Base-by-base conservation (phyloP, 2,888 invertebrate species). In the Gastracanthus pulcherrimus region DNA sequence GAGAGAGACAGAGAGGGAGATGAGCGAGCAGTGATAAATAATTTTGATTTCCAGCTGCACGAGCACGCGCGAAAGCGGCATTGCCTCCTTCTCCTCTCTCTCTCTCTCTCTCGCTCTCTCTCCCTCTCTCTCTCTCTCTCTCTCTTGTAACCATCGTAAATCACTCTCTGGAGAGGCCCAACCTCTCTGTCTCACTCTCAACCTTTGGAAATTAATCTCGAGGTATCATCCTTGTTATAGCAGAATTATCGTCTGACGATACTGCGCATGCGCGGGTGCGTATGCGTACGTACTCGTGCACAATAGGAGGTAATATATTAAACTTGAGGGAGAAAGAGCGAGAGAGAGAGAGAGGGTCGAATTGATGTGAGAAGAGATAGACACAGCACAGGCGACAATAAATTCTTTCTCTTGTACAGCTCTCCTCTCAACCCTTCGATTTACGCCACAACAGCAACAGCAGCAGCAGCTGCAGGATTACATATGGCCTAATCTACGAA, bases 331-430 rank as follows among this genome's bases (percentile, higher is more conserved):
- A 51, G 69, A 75, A n/a, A n/a, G n/a, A n/a, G n/a, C n/a, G n/a
- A n/a, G n/a, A n/a, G n/a, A n/a, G n/a, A n/a, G n/a, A n/a, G n/a
- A n/a, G n/a, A n/a, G n/a, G n/a, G n/a, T n/a, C n/a, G n/a, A n/a
- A n/a, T n/a, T n/a, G n/a, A n/a, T 69, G 48, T 66, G 34, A 48
- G 36, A 62, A 64, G 64, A 76, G 78, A 78, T 70, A 64, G n/a
- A n/a, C n/a, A n/a, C n/a, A n/a, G 64, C 70, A 74, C 60, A 41
- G 69, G 48, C 72, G 76, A 76, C 77, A 64, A 75, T 74, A 77
- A 75, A 82, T 76, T 76, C 69, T 79, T 67, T 80, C 36, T 29
- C 66, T n/a, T n/a, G n/a, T n/a, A n/a, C n/a, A n/a, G n/a, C n/a
- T 41, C 13, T 26, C 9, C 69, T 29, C 64, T 34, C 45, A 60